Percentiles rank a stretch among this genome's conserved stretches.
Conservation (phyloP, 1,140 invertebrate species). For the Pseudomyrmex gracilis region DNA sequence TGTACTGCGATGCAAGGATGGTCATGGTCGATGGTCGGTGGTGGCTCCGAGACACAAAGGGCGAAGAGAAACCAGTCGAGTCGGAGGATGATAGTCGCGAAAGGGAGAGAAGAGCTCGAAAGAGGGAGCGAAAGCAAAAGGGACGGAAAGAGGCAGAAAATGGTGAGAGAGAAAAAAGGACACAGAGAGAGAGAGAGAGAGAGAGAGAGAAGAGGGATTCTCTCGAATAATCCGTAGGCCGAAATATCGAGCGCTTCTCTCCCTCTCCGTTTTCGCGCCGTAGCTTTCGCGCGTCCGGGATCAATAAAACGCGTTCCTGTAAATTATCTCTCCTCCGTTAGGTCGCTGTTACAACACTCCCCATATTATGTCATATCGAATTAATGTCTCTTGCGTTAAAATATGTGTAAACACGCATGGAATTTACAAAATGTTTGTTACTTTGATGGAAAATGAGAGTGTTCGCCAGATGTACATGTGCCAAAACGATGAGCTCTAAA, state of each 20-base stretch:
- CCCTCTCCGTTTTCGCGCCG: background rate
- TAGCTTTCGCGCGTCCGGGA: constrained; percentile 4
- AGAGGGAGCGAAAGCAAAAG: too few relatives aligned
- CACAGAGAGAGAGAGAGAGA: background rate
- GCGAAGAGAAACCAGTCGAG: constrained; percentile 39
- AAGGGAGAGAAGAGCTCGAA: background rate
- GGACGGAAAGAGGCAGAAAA: background rate
- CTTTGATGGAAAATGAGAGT: background rate
- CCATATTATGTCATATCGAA: background rate
- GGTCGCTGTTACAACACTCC: background rate
- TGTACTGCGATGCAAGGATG: constrained; percentile 43
- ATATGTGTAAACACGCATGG: background rate
- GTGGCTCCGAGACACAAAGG: constrained; percentile 50
- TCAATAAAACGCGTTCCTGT: constrained; percentile 45
- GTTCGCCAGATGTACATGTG: constrained; percentile 35
- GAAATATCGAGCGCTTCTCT: constrained; percentile 43
- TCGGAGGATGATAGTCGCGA: constrained; percentile 28
- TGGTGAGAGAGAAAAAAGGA: too few relatives aligned
- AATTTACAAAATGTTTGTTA: background rate
- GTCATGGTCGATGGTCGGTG: constrained; percentile 48
- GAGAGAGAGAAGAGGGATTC: background rate
- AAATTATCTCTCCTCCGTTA: constrained; percentile 24
- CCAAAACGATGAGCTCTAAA: constrained; percentile 43
- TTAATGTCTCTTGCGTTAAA: constrained; percentile 5
- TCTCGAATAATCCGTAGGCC: constrained; percentile 39